A percentile compares a stretch with the other conserved stretches of the same genome.
phyloP scores from a whole-genome alignment of 1,140 invertebrate species.

The Eubasilissa regina region DNA sequence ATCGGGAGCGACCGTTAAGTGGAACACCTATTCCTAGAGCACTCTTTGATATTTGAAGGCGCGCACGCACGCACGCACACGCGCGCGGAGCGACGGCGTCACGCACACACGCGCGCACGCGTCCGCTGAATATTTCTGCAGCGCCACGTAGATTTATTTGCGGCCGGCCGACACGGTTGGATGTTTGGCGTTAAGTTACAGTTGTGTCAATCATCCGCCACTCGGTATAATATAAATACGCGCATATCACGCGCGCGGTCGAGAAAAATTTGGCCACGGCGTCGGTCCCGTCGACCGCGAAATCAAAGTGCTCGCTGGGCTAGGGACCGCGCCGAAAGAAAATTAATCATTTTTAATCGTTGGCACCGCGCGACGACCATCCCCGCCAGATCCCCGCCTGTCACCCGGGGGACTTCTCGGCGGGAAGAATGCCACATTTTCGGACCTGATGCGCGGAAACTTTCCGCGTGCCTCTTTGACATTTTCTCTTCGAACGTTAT shows the following conservation, averaged over 20 bases:
- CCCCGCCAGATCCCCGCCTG: background rate
- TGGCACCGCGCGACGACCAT: constrained; percentile 21
- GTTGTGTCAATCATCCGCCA: constrained; percentile 59
- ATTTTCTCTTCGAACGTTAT: no score
- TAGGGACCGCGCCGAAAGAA: constrained; percentile 22
- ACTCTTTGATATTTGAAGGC: constrained; percentile 52
- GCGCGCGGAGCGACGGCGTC: background rate
- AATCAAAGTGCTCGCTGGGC: constrained; percentile 6
- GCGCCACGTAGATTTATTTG: constrained; percentile 56
- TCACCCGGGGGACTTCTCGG: background rate
- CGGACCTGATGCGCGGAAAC: background rate
- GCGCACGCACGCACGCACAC: constrained; percentile 23
- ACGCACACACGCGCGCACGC: constrained; percentile 31
- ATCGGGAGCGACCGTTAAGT: constrained; percentile 47
- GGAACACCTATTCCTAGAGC: constrained; percentile 53
- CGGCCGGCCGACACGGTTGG: constrained; percentile 54
- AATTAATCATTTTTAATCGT: constrained; percentile 54
- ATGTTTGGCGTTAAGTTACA: constrained; percentile 59
- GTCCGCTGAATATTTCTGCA: constrained; percentile 49
- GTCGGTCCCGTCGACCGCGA: constrained; percentile 19
- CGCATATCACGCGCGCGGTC: constrained; percentile 20
- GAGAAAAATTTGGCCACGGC: constrained; percentile 34
- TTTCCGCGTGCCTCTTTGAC: background rate
- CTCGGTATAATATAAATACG: constrained; percentile 45
- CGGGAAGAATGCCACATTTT: background rate